Base-by-base conservation (phyloP, 2,797 vertebrate species). In the Merluccius polli region DNA sequence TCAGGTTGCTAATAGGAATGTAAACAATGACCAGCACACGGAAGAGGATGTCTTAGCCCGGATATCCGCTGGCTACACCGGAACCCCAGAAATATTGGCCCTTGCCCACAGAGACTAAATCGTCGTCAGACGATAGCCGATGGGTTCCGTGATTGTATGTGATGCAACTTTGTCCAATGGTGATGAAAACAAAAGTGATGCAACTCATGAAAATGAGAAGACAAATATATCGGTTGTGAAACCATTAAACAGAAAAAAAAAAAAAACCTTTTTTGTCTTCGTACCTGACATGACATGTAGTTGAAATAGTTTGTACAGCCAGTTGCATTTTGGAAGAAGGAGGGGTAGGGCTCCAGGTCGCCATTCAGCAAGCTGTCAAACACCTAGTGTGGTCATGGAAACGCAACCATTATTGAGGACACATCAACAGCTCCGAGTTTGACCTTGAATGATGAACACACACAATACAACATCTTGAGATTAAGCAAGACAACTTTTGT, bases 261-360 rank as follows among this genome's bases (percentile, higher is more conserved):
- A 38, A 38, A 7, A 12, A 7, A 7, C 36, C 33, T 35, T 35
- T 35, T 31, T 52, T 44, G 15, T 83, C n/a, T 16, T 29, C 16
- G 82, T 92, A 96, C 93, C 92, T 86, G 89, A 80, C 95, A 97
- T 29, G 86, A 89, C 87, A 97, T 82, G 83, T 94, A 92, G 90
- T 94, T 95, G 81, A 11, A 94, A 78, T 96, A 96, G 87, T 94
- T 95, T 63, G 89, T 92, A 89, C 94, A 96, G 84, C 96, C 95
- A 41, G 95, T 96, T 69, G 87, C 91, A 76, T 95, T 97, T 87
- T 94, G 92, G 84, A 90, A 94, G 84, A 94, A 95, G 32, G 92
- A 95, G 21, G 93, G 91, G 80, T 93, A 91, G 0, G 79, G 81
- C 0, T 73, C 87, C 77, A 91, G 0, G 21, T 95, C 95, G 0